phyloP scores from a whole-genome alignment of 2,113 vertebrate species.

The Pelecanoides urinatrix region DNA sequence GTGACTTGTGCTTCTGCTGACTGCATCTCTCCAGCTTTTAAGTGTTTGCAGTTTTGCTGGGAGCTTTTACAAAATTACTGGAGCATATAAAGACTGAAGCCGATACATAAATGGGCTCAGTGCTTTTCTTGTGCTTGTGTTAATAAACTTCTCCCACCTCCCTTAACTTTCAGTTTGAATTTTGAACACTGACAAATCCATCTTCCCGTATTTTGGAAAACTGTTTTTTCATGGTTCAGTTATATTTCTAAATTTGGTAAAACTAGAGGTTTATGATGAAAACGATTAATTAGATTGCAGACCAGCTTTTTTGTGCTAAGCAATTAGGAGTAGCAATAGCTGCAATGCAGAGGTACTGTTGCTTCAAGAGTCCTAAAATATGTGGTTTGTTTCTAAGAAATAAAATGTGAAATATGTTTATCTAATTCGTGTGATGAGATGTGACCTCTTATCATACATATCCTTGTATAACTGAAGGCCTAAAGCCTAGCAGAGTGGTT shows the following conservation, averaged over 20 bases:
- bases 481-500: too few relatives aligned
- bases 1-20: neutral
- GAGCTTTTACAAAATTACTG: neutral
- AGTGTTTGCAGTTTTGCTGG: neutral
- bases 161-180: neutral
- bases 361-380: neutral
- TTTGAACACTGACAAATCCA: neutral
- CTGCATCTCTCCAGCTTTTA: neutral
- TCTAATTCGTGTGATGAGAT: too few relatives aligned
- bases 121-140: neutral
- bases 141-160: neutral
- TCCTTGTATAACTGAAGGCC: too few relatives aligned
- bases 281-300: neutral
- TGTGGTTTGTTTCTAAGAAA: fast-evolving
- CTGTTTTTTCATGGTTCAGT: neutral
- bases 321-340: neutral
- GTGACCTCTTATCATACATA: too few relatives aligned
- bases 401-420: too few relatives aligned
- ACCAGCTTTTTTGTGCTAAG: neutral
- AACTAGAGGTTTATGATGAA: neutral
- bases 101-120: neutral
- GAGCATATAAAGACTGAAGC: neutral
- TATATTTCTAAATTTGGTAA: neutral
- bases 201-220: neutral
- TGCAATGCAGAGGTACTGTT: neutral